A percentile compares a stretch with the other conserved stretches of the same genome.
Evolutionary conservation across 2,888 invertebrate species (phyloP).

Genomic region (Drosophila subquinaria): DNA sequence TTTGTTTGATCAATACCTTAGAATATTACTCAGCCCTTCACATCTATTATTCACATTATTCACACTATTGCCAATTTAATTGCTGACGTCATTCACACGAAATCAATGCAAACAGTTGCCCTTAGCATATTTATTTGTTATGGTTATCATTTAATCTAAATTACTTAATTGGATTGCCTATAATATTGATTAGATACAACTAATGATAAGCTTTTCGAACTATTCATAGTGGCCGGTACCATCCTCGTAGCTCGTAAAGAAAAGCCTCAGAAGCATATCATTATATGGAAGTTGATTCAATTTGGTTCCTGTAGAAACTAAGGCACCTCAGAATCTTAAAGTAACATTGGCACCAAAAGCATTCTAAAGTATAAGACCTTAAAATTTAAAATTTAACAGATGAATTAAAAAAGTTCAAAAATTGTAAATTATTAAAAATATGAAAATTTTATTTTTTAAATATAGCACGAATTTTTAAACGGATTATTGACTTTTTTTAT

Average conservation of each 20-base stretch:
- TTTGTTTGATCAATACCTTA: conserved; percentile 7
- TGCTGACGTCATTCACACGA: conserved; percentile 39
- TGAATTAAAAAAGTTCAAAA: too few species aligned
- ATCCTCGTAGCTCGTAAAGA: background rate
- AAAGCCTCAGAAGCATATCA: background rate
- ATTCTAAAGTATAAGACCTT: too few species aligned
- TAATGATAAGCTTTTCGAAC: conserved; percentile 25
- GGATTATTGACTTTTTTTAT: too few species aligned
- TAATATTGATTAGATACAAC: conserved; percentile 45
- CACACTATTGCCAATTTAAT: conserved; percentile 20
- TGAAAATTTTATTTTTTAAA: too few species aligned
- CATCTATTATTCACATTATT: background rate
- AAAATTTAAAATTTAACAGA: too few species aligned
- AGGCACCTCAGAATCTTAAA: background rate
- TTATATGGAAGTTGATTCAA: background rate
- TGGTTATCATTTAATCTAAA: conserved; percentile 52
- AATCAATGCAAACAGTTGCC: conserved; percentile 56
- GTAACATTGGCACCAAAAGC: too few species aligned
- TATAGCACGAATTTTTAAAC: too few species aligned
- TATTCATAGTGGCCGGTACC: conserved; percentile 1
- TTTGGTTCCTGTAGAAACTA: background rate
- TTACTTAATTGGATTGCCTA: conserved; percentile 39
- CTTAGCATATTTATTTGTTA: conserved; percentile 42
- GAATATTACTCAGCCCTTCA: background rate
- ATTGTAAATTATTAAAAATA: too few species aligned